These are phyloP conservation scores for rabbit (Oryctolagus cuniculus) DNA, from an alignment of 2,113 vertebrate genomes.

Conservation along the genomic window mOryCun1.1 NC_091440.1:42055501-42056000, in stretches of 20 bases:
- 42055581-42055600: neutral
- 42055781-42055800: neutral
- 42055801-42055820: neutral
- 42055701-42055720: neutral
- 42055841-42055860: neutral
- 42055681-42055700: fast-evolving
- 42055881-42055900: neutral
- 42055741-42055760: neutral
- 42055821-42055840: fast-evolving
- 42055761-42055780: neutral
- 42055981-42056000: neutral
- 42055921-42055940: neutral
- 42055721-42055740: neutral
- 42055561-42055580: neutral
- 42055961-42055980: neutral
- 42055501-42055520: neutral
- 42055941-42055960: neutral
- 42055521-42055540: neutral
- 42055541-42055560: neutral
- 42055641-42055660: neutral
- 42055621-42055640: neutral
- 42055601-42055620: neutral
- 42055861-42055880: neutral
- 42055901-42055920: neutral
- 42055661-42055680: neutral